Percentiles rank a stretch among this genome's conserved stretches.
These are phyloP conservation scores for Drosophila meridionalis DNA, from an alignment of 2,888 invertebrate species.

Conservation along the genomic window DNA sequence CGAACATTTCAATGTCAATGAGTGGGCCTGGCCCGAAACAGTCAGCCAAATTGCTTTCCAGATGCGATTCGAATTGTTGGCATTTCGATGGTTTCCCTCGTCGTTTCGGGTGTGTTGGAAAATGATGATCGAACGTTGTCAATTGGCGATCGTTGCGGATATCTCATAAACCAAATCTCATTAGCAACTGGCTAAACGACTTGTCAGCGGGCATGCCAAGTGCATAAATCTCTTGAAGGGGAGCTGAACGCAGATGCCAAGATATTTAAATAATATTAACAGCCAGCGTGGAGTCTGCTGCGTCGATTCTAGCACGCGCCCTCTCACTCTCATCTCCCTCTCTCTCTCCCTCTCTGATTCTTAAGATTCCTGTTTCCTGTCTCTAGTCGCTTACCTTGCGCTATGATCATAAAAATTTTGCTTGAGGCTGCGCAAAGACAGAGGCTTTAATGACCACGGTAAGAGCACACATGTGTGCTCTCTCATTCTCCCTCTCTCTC, in stretches of 20 bases:
- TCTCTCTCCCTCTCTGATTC: neutral
- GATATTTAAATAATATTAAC: conserved; percentile 55
- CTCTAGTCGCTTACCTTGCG: conserved; percentile 73
- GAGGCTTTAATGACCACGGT: conserved; percentile 44
- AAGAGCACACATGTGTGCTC: neutral
- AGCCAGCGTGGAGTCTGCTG: conserved; percentile 21
- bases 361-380: conserved; percentile 36
- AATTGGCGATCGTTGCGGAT: conserved; percentile 15
- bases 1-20: conserved; percentile 69
- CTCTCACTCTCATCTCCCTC: neutral
- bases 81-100: conserved; percentile 2
- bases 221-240: conserved; percentile 62
- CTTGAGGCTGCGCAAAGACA: conserved; percentile 19
- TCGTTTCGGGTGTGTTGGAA: neutral
- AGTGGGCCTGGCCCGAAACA: conserved; percentile 32
- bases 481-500: neutral
- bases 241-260: conserved; percentile 28
- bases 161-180: conserved; percentile 47
- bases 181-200: conserved; percentile 44
- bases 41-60: neutral
- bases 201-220: conserved; percentile 59
- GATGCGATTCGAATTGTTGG: conserved; percentile 13
- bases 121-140: conserved; percentile 19
- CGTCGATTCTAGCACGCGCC: neutral
- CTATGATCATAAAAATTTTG: conserved; percentile 63